A percentile compares a stretch with the other conserved stretches of the same genome.
Conservation (phyloP, 2,113 vertebrate genomes). For the Piaya cayana region DNA sequence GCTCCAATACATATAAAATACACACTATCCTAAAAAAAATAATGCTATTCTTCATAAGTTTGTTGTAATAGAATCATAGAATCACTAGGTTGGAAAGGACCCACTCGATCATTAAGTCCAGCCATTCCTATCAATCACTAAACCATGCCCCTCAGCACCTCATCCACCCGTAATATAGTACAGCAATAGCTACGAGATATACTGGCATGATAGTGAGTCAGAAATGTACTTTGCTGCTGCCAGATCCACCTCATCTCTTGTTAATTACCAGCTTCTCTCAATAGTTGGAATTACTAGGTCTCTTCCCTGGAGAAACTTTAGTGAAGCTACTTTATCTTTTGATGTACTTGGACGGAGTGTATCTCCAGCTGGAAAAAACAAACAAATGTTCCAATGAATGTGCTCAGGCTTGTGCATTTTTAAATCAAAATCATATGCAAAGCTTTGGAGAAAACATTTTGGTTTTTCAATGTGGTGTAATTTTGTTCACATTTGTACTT, state of each 20-base stretch:
- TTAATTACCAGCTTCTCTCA: conserved; percentile 31
- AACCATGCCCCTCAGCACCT: too few species aligned
- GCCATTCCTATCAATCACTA: too few species aligned
- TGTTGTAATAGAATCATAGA: too few species aligned
- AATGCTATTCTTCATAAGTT: background rate
- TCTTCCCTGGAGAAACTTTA: conserved; percentile 31
- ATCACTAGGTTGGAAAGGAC: too few species aligned
- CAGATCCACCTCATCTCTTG: background rate
- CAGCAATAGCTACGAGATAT: background rate
- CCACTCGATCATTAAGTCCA: too few species aligned
- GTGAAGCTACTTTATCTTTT: conserved; percentile 15
- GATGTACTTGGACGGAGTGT: conserved; percentile 4
- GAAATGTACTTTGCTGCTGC: background rate
- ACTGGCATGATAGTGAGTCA: background rate
- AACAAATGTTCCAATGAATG: conserved; percentile 48
- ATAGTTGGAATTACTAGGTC: background rate
- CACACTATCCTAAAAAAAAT: background rate
- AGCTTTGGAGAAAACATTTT: conserved; percentile 15
- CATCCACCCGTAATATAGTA: too few species aligned
- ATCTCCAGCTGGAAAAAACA: conserved; percentile 31
- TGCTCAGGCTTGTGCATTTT: conserved; percentile 43
- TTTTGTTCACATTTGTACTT: conserved; percentile 53
- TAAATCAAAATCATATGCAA: conserved; percentile 47
- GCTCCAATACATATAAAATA: background rate
- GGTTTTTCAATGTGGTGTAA: conserved; percentile 2